Base-by-base conservation (phyloP, 2,888 invertebrate species). In the Eurois occulta region DNA sequence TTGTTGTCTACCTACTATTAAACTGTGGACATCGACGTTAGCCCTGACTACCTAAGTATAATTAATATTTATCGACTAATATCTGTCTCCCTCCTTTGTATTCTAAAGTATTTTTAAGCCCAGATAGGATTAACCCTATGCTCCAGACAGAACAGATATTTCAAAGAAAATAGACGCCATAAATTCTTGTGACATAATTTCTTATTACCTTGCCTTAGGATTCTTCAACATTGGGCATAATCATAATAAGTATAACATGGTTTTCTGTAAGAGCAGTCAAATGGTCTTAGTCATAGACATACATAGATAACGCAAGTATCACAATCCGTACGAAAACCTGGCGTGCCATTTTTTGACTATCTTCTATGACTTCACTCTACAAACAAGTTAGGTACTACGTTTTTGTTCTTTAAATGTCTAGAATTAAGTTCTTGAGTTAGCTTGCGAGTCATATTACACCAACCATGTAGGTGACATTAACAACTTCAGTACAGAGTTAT, bases 1-100 rank as follows among this genome's bases (percentile, higher is more conserved):
- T 71, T 74, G 46, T 58, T 41, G 48, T 74, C 38, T n/a, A n/a
- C 2, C 6, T 43, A 32, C 28, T 32, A 80, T 79, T 69, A 71
- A 32, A 68, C 75, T 52, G 28, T 60, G 38, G 68, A 35, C 43
- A 41, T 72, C n/a, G 74, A 83, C 69, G 70, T 78, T 84, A 60
- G 35, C 58, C 46, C 65, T 21, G 48, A 38, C 35, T 48, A 35
- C 35, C 35, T n/a, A 48, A 21, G 35, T 65, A 48, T 35, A 35
- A 10, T n/a, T 13, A n/a, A n/a, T 55, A 55, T 1, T 55, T 55
- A 13, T 28, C 3, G 24, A 38, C 11, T 41, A 35, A 35, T 62
- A 24, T 35, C 24, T 35, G 35, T n/a, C n/a, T n/a, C n/a, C n/a
- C n/a, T n/a, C n/a, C n/a, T 55, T n/a, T n/a, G 1, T n/a, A 13